Evolutionary conservation across 2,113 vertebrate genomes (phyloP).

Genomic region (Pedetes capensis): DNA sequence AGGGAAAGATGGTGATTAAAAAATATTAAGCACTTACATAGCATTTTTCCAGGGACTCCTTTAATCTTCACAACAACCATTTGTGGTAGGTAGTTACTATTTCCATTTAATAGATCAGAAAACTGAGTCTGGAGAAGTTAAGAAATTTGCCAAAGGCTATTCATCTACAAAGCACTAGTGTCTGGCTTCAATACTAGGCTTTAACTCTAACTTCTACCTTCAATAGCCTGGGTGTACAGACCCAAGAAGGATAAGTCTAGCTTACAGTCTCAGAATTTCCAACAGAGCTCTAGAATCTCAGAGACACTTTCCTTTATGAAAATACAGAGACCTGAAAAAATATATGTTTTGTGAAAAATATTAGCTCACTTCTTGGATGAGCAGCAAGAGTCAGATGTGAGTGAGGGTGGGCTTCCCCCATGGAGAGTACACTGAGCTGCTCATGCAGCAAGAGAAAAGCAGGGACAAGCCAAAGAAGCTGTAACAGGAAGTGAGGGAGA

Average conservation of each 20-base stretch:
- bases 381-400: background rate
- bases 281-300: background rate
- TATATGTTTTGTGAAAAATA: background rate
- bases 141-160: background rate
- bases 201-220: background rate
- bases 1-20: background rate
- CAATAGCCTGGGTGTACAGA: background rate
- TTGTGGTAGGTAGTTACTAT: background rate
- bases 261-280: background rate
- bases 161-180: accelerated
- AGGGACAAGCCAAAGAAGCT: background rate
- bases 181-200: background rate
- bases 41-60: background rate
- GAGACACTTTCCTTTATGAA: background rate
- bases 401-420: background rate
- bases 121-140: background rate
- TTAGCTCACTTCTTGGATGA: background rate
- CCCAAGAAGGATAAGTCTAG: background rate
- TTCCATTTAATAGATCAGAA: background rate
- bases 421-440: background rate
- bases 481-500: background rate
- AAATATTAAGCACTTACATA: background rate
- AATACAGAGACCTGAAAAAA: background rate
- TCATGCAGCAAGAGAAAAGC: accelerated
- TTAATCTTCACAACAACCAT: background rate